phyloP scores from a whole-genome alignment of 2,888 invertebrate genomes.

The Rotaria socialis region DNA sequence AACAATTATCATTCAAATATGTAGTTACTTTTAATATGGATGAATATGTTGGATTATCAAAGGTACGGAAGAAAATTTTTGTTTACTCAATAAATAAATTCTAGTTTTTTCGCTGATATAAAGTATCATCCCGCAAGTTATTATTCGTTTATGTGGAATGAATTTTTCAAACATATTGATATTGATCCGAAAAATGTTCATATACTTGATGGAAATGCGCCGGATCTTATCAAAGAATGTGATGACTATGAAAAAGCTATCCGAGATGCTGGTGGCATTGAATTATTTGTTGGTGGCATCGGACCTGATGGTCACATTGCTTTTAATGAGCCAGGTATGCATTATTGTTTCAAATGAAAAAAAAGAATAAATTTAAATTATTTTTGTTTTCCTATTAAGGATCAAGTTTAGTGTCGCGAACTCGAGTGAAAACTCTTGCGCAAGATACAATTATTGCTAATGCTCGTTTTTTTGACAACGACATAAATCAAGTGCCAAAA shows the following conservation, averaged over 20 bases:
- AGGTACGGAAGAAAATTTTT: background rate
- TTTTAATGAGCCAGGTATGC: constrained; percentile 83
- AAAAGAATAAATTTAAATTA: background rate
- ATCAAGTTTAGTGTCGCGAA: constrained; percentile 86
- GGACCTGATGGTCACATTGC: constrained; percentile 98
- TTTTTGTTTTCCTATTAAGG: background rate
- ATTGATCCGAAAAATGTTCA: constrained; percentile 86
- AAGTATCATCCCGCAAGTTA: constrained; percentile 92
- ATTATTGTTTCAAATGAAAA: background rate
- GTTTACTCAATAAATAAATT: too few species aligned
- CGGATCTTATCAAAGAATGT: constrained; percentile 79
- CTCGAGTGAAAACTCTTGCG: constrained; percentile 91
- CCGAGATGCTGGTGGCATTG: constrained; percentile 79
- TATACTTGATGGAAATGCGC: constrained; percentile 75
- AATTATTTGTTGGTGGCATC: constrained; percentile 79
- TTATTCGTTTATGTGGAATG: constrained; percentile 96
- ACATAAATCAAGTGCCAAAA: constrained; percentile 82
- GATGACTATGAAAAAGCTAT: constrained; percentile 78
- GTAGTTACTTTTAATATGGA: constrained; percentile 99
- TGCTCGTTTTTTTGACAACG: constrained; percentile 91
- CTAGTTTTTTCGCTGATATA: constrained; percentile 53
- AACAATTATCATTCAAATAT: constrained; percentile 85
- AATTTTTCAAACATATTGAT: constrained; percentile 95
- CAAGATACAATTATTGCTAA: constrained; percentile 94
- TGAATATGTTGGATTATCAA: constrained; percentile 78